phyloP scores from a whole-genome alignment of 2,113 vertebrate genomes.

The Eublepharis macularius region DNA sequence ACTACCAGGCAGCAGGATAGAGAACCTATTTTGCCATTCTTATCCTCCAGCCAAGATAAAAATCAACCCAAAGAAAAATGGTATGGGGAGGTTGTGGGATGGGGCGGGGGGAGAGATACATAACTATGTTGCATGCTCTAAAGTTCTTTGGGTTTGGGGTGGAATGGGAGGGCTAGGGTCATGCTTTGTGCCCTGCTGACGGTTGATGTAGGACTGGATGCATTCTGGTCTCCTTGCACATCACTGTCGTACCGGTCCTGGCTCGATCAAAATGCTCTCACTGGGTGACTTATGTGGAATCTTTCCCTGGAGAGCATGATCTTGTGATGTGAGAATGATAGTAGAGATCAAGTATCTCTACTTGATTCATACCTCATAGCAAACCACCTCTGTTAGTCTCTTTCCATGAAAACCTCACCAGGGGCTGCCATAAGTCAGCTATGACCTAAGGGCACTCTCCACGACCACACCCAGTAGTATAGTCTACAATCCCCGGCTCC shows the following conservation, averaged over 20 bases:
- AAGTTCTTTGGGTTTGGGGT: background rate
- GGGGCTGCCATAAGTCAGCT: no score
- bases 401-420: no score
- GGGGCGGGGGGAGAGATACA: background rate
- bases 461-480: no score
- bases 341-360: background rate
- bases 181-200: background rate
- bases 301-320: background rate
- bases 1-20: background rate
- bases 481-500: no score
- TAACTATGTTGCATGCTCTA: background rate
- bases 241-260: no score
- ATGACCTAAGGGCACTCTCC: no score
- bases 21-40: background rate
- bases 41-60: background rate
- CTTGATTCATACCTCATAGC: background rate
- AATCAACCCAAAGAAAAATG: background rate
- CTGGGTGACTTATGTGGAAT: background rate
- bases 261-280: background rate
- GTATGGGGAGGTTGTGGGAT: no score
- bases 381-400: no score
- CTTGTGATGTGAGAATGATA: background rate
- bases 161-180: no score
- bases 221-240: background rate
- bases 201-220: background rate